A percentile compares a stretch with the other conserved stretches of the same genome.
These are phyloP conservation scores for Zosterops pallidus DNA, from an alignment of 2,113 vertebrate genomes.

Conservation along the genomic window DNA sequence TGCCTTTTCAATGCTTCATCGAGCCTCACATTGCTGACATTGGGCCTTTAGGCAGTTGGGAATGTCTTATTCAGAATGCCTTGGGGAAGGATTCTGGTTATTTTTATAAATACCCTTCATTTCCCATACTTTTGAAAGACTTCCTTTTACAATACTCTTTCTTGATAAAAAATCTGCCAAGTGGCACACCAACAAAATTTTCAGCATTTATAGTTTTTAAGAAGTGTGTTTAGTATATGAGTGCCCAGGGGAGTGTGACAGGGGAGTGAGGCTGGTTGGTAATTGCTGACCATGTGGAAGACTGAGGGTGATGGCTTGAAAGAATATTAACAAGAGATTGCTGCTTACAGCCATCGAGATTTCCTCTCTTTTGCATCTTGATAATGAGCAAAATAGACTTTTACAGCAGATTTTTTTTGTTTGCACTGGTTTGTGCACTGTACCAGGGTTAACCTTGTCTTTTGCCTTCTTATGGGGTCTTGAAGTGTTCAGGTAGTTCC, in stretches of 20 bases:
- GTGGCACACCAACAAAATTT: not conserved
- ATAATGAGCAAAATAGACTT: constrained; percentile 3
- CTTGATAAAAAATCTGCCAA: not conserved
- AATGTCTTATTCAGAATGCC: not conserved
- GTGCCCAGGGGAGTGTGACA: not conserved
- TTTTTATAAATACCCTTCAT: constrained; percentile 57
- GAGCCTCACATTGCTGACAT: not conserved
- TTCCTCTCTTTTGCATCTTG: not conserved
- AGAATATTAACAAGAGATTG: not conserved
- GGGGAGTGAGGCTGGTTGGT: not conserved
- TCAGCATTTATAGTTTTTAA: not conserved
- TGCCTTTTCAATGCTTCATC: not conserved
- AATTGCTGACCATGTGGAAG: not conserved
- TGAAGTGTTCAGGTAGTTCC: not conserved
- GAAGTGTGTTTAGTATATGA: not conserved
- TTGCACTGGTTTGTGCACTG: not conserved
- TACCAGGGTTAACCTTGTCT: not conserved
- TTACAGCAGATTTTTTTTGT: not conserved
- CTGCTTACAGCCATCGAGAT: not conserved
- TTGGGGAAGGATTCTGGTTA: not conserved
- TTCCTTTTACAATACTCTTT: not conserved
- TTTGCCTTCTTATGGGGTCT: not conserved
- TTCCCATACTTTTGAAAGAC: constrained; percentile 13
- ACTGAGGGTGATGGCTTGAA: not conserved
- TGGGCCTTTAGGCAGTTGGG: not conserved